Evolutionary conservation across 2,797 vertebrate genomes (phyloP).

Genomic region (Brachyalestes nurse): DNA sequence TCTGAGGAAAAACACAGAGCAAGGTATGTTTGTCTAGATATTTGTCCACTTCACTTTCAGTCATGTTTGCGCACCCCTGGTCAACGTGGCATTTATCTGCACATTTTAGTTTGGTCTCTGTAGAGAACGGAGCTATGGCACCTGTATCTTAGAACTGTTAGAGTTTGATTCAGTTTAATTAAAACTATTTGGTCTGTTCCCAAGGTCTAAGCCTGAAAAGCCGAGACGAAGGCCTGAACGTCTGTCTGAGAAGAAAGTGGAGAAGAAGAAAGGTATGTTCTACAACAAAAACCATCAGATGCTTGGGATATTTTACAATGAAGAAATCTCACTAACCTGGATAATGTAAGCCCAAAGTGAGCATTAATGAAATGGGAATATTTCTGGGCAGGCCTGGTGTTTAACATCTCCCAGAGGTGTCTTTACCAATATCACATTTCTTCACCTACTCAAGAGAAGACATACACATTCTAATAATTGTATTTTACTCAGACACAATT

Average conservation of each 20-base stretch:
- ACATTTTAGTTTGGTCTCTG: too few species aligned
- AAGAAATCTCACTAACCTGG: too few species aligned
- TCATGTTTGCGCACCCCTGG: too few species aligned
- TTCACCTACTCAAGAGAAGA: neutral
- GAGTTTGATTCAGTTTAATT: neutral
- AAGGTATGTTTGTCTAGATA: constrained; percentile 71
- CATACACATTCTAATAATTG: neutral
- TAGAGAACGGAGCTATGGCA: too few species aligned
- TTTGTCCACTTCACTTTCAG: neutral
- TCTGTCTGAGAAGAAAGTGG: constrained; percentile 82
- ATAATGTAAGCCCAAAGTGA: too few species aligned
- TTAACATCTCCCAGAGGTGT: neutral
- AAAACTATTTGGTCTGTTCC: constrained; percentile 3
- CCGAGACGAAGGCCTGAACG: constrained; percentile 85
- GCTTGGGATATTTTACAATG: neutral
- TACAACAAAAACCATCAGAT: neutral
- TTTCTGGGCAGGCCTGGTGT: neutral
- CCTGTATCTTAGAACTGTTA: constrained; percentile 26
- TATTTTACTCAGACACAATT: neutral
- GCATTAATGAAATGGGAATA: too few species aligned
- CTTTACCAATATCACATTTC: neutral
- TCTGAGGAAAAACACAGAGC: constrained; percentile 86
- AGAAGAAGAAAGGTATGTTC: constrained; percentile 90
- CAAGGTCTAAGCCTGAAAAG: constrained; percentile 87
- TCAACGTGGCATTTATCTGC: neutral